Evolutionary conservation across 1,140 invertebrate genomes (phyloP), one percentile per base, ranked within the genome.

Genomic region (Pollicipes pollicipes): DNA sequence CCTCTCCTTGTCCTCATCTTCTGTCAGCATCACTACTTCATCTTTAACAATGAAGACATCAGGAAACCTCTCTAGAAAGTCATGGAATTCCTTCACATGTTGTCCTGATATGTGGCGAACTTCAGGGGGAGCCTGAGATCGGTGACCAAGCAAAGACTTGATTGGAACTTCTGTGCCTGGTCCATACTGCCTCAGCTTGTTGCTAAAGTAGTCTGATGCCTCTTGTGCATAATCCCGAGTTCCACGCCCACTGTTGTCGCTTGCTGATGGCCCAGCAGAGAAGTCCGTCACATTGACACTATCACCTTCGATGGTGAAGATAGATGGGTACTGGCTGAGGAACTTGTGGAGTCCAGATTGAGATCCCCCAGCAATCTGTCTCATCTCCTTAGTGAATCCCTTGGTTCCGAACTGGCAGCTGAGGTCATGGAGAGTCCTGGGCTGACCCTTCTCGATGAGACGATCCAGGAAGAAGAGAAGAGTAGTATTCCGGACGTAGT

Each of bases 381-480:
- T 67, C 80, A 81, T 81, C 73, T 96, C 92, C 83, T 93, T 94
- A 3, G 92, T 94, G 78, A 96, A 96, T 69, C 92, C 92, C 82
- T 94, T 95, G 72, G 92, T 92, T 76, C 93, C 93, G 81, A 96
- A 96, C 81, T 96, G 93, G 82, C 95, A 97, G 77, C 91, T 94
- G 71, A 97, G 84, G 83, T 97, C 95, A 80, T 97, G 95, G 74
- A 97, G 83, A 67, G 93, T 95, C 78, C 95, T 85, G 71, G 91
- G 78, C 69, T 83, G 91, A 73, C 90, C 89, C 82, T 95, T 95
- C 79, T 96, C 93, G 83, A 97, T 85, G 70, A 97, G 83, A 78
- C 92, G 88, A 81, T 97, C 95, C 76, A 97, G 88, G 81, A 97
- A 97, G 81, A 97, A 97, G 75, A 97, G 84, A 72, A 97, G 83